Conservation (phyloP, 2,888 invertebrate species). For the Agonopterix heracliana region DNA sequence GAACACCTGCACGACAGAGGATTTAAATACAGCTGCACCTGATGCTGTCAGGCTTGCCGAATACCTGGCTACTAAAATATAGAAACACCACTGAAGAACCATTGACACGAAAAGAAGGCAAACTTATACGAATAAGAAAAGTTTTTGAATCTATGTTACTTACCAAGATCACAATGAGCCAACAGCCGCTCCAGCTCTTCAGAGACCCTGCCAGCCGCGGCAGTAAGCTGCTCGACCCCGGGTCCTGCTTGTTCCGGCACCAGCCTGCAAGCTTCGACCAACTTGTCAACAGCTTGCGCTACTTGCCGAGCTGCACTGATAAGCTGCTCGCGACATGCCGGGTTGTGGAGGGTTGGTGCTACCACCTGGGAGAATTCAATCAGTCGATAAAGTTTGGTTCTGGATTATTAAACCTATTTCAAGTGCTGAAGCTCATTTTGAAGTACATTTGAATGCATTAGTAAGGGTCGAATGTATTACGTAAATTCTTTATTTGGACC, state of each 20-base stretch:
- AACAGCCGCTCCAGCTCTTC: conserved; percentile 92
- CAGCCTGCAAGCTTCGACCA: conserved; percentile 83
- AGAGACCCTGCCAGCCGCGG: conserved; percentile 92
- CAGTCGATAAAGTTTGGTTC: not conserved
- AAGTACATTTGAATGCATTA: too few species aligned
- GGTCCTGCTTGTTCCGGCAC: conserved; percentile 75
- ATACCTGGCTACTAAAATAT: too few species aligned
- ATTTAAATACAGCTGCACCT: too few species aligned
- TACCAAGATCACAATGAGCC: conserved; percentile 88
- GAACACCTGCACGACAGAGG: too few species aligned
- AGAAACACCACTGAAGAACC: too few species aligned
- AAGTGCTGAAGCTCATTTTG: too few species aligned
- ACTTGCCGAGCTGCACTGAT: conserved; percentile 95
- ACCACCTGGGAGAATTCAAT: conserved; percentile 75
- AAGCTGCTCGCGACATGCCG: conserved; percentile 92
- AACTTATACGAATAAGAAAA: too few species aligned
- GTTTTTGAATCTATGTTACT: conserved; percentile 28
- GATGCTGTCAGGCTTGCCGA: too few species aligned
- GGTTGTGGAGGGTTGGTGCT: conserved; percentile 87
- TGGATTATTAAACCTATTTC: not conserved
- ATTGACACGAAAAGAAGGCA: too few species aligned
- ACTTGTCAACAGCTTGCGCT: conserved; percentile 91
- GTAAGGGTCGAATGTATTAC: too few species aligned
- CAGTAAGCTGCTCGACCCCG: conserved; percentile 83
- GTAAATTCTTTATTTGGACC: too few species aligned